Evolutionary conservation across 2,113 vertebrate genomes (phyloP), one percentile per base, ranked within the genome.

Genomic region (Sapayoa aenigma): DNA sequence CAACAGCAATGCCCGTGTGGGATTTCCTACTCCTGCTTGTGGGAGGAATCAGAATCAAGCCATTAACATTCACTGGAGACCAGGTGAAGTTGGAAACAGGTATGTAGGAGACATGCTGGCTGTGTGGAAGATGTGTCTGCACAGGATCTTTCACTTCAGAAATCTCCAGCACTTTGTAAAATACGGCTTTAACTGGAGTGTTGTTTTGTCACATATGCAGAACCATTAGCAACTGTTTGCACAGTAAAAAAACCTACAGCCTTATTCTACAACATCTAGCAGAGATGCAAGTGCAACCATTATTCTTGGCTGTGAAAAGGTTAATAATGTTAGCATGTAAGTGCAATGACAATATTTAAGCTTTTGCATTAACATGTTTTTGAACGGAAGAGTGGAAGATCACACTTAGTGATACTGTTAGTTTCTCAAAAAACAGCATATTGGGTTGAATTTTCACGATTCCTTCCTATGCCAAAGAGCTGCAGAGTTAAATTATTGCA

Each of bases 301-400:
- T 59, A 15, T 27, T 42, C 42, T 42, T 1, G 1, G 27, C 25
- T 9, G 5, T n/a, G 49, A 47, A 71, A 33, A 24, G 63, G 66
- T 89, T 87, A 82, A 75, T 42, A 31, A 76, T 50, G 39, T 27
- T 62, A 44, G 58, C 42, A 56, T 83, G 68, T 46, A 84, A 90
- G 65, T 91, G 90, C 79, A 91, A 97, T 92, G 85, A 90, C 79
- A 96, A 95, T 94, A 97, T 91, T 95, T 85, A 74, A 50, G 69
- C 68, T 96, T 95, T 86, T 76, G 53, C 24, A 2, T 96, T 96
- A 80, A 94, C 89, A 53, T 56, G 44, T 74, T 87, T 90, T 86
- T 78, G 80, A 79, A 88, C 71, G 91, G 87, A 87, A 90, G 84
- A 90, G 87, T 85, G 44, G 66, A 74, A 96, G 95, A 81, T 91